Evolutionary conservation across 2,113 vertebrate species (phyloP), one percentile per base, ranked within the genome.

Genomic region (Setophaga coronata): DNA sequence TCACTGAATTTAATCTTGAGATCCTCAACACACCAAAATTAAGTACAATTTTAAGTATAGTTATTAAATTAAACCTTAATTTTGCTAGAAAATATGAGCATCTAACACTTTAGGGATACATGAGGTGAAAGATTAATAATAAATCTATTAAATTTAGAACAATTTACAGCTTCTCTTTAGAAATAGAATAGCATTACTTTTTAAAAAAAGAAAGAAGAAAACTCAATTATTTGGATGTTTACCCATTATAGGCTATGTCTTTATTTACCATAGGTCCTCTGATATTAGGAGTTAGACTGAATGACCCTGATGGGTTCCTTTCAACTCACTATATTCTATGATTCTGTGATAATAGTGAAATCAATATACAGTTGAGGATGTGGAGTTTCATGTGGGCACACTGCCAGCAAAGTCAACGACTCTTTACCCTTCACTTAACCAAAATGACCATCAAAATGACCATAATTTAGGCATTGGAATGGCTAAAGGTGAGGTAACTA

Each of bases 1-100:
- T 64, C 38, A 56, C 77, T 82, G 86, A 96, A 95, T 96, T 95
- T 91, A 92, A 94, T 96, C 69, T 94, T 80, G 45, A 80, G 74
- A 88, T 93, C 54, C 78, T 72, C 62, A 92, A 90, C 58, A 92
- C 66, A 93, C 90, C 67, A 84, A 89, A 95, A 94, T 92, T 94
- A 95, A 94, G 80, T 81, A 79, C 31, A 76, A 92, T 94, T 92
- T 94, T 78, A 95, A 94, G n/a, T 76, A 82, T 33, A 57, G 43
- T 71, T 95, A 95, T 89, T 83, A 84, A 93, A 95, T 96, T 89
- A 79, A 74, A 53, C 31, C 79, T 94, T 78, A 14, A 48, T 95
- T 95, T 92, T 83, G 64, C 38, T 87, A 67, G 83, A 45, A 94
- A 95, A 79, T 92, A 69, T 43, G 38, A 53, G 28, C 53, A 62